phyloP scores from a whole-genome alignment of 1,140 invertebrate genomes.

The Drosophila azteca region DNA sequence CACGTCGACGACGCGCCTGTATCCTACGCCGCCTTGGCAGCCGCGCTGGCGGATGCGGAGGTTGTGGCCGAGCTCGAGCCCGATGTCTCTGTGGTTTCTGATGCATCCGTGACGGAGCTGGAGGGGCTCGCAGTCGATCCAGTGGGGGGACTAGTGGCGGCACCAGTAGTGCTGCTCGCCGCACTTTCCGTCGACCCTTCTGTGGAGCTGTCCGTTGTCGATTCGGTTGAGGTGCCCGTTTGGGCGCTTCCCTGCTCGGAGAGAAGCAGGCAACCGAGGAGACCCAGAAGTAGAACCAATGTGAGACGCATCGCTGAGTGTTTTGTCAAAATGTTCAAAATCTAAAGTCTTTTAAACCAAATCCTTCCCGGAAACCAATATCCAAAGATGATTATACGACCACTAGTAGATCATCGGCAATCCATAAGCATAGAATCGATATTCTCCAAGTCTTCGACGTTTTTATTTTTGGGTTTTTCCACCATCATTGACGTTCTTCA shows the following conservation, averaged over 20 bases:
- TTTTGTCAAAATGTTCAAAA: background rate
- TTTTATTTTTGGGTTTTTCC: too few species aligned
- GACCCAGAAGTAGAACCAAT: constrained; percentile 18
- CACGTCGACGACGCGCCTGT: constrained; percentile 3
- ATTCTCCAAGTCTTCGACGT: too few species aligned
- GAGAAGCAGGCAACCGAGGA: constrained; percentile 35
- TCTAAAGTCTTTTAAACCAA: background rate
- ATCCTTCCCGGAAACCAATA: background rate
- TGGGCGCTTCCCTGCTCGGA: background rate
- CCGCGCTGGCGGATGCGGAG: constrained; percentile 19
- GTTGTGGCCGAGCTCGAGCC: background rate
- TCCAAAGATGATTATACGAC: too few species aligned
- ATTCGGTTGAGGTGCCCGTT: background rate
- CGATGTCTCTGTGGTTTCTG: background rate
- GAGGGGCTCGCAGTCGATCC: background rate
- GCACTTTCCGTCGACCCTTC: background rate
- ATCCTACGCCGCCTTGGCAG: constrained; percentile 20
- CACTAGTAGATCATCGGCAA: too few species aligned
- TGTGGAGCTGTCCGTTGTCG: background rate
- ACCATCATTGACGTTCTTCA: too few species aligned
- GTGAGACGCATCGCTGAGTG: constrained; percentile 23
- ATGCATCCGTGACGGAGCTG: background rate
- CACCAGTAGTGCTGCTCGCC: too few species aligned
- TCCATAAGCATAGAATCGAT: too few species aligned
- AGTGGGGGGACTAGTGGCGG: too few species aligned